Percentiles rank a stretch among this genome's conserved stretches.
phyloP scores from a whole-genome alignment of 1,140 invertebrate genomes.

The Diachasma alloeum region DNA sequence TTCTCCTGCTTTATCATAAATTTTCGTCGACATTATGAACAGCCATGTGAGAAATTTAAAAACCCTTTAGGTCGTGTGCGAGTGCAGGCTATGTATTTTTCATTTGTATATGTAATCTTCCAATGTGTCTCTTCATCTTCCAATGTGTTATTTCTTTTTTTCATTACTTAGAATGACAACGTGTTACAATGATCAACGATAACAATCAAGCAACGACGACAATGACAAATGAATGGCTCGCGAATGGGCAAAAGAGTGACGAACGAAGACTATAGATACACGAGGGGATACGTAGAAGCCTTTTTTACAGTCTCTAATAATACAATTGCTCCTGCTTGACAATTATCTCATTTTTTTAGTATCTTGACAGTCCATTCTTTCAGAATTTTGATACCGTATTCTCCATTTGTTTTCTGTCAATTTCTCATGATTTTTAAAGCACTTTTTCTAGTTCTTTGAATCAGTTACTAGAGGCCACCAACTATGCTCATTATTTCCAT shows the following conservation, averaged over 20 bases:
- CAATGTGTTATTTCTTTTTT: not conserved
- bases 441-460: not conserved
- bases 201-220: constrained; percentile 31
- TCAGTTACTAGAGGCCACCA: not conserved
- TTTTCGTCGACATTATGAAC: constrained; percentile 6
- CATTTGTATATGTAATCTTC: not conserved
- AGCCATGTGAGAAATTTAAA: constrained; percentile 7
- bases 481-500: not conserved
- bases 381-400: too few relatives aligned
- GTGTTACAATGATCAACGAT: constrained; percentile 27
- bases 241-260: not conserved
- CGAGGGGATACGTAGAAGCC: not conserved
- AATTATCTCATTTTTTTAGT: not conserved
- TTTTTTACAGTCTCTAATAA: not conserved
- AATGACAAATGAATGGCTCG: constrained; percentile 2
- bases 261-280: not conserved
- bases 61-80: constrained; percentile 27
- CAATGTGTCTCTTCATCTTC: not conserved
- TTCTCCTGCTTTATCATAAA: constrained; percentile 7
- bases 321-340: not conserved
- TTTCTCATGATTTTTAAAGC: not conserved
- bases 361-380: not conserved
- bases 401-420: not conserved
- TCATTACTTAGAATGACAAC: constrained; percentile 6
- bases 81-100: constrained; percentile 24